Conservation (phyloP, 2,113 vertebrate species). For the Apeltes quadracus region DNA sequence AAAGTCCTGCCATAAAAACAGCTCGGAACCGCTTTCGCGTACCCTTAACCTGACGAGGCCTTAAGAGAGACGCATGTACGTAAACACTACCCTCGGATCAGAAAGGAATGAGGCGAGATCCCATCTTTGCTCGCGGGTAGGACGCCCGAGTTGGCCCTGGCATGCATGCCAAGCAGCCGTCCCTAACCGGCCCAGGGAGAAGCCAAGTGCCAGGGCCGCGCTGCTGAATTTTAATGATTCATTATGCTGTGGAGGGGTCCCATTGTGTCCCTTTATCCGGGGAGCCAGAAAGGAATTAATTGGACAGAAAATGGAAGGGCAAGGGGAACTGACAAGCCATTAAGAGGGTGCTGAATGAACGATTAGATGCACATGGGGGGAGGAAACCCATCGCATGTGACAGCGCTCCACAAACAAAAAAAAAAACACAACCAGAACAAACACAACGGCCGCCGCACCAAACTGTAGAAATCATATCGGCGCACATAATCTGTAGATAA, state of each 20-base stretch:
- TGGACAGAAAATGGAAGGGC: conserved; percentile 99
- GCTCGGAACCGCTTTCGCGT: background rate
- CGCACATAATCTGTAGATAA: conserved; percentile 79
- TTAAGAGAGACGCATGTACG: background rate
- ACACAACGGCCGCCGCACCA: conserved; percentile 66
- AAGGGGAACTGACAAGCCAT: conserved; percentile 95
- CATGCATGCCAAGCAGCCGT: conserved; percentile 84
- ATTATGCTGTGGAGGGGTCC: conserved; percentile 87
- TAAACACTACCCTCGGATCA: conserved; percentile 10
- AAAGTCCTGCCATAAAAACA: background rate
- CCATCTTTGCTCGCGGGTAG: conserved; percentile 69
- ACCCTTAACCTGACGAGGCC: background rate
- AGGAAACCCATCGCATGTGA: conserved; percentile 75
- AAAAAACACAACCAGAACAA: conserved; percentile 60
- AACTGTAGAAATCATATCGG: conserved; percentile 78
- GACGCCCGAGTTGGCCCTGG: conserved; percentile 82
- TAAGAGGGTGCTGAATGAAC: conserved; percentile 89
- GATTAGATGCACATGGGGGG: conserved; percentile 87
- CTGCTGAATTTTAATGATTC: conserved; percentile 99
- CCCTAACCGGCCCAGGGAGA: conserved; percentile 81
- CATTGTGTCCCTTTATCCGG: conserved; percentile 97
- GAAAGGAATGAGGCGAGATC: conserved; percentile 53
- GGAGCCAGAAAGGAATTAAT: conserved; percentile 99
- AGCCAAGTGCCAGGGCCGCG: conserved; percentile 85
- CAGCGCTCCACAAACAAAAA: conserved; percentile 59